Base-by-base conservation (phyloP, 2,888 invertebrate genomes). In the Dione juno region DNA sequence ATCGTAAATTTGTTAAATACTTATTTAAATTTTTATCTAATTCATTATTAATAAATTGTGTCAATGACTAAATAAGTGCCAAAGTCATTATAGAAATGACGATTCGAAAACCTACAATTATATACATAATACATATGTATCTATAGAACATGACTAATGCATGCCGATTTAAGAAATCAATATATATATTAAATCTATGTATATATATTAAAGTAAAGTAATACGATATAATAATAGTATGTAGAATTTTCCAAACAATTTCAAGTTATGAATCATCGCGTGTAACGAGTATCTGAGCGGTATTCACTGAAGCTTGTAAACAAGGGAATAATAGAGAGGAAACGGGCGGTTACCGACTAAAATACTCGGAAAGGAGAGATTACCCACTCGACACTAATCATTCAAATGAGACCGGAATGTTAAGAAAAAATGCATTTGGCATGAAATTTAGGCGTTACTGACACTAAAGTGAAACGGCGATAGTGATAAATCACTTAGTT, bases 311-410 rank as follows among this genome's bases (percentile, higher is more conserved):
- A 68, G 61, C 61, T 67, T 63, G 71, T 69, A 66, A 69, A 74
- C 69, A 65, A 74, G 72, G 40, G 53, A 21, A 74, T 74, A 69
- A 72, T 72, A 65, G 69, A 72, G 59, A 69, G 74, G 74, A 74
- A 72, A 40, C 61, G 69, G 66, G 54, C 43, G 48, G 65, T 69
- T 66, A 67, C 67, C 64, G 41, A 52, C 66, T 69, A 71, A 67
- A 61, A 66, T 59, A 70, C 71, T 67, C 69, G 74, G 72, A 74
- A 69, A 64, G 57, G 67, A 48, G 67, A 72, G 72, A 74, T 74
- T 72, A 67, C 66, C 72, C 72, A 74, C 72, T 70, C 54, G 54
- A 41, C 66, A 50, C 37, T 69, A 67, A 66, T 71, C 69, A 72
- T n/a, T 69, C 69, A 67, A 69, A 69, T 69, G 54, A 53, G 67